A percentile compares a stretch with the other conserved stretches of the same genome.
These are phyloP conservation scores for Halocynthia aurantium DNA, from an alignment of 23 tunicate genomes.

Conservation along the genomic window DNA sequence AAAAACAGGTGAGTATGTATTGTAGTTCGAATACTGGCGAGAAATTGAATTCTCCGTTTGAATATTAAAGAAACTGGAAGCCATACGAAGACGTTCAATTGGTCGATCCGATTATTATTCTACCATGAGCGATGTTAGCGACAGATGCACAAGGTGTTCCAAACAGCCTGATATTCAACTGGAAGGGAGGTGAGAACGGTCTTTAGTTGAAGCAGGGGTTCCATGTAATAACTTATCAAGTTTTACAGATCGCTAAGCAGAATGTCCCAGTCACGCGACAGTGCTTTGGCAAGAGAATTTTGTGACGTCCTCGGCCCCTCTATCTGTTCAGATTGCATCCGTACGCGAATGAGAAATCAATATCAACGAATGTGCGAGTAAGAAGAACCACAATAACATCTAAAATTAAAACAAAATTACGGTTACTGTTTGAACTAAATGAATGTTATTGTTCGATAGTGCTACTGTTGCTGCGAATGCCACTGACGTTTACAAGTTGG, in stretches of 20 bases:
- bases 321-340: slow-evolving; percentile 67
- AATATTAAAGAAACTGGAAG: background rate
- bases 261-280: slow-evolving; percentile 29
- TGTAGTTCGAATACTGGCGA: background rate
- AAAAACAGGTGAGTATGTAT: background rate
- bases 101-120: slow-evolving; percentile 11
- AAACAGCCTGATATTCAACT: slow-evolving; percentile 61
- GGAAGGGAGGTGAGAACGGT: slow-evolving; percentile 43
- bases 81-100: slow-evolving; percentile 4
- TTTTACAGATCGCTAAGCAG: slow-evolving; percentile 46
- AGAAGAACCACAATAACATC: background rate
- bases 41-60: background rate
- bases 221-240: background rate
- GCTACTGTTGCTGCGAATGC: slow-evolving; percentile 37
- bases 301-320: slow-evolving; percentile 77
- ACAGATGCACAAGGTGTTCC: slow-evolving; percentile 53
- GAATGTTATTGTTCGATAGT: slow-evolving; percentile 5
- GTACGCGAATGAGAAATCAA: slow-evolving; percentile 33
- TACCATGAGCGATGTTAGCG: slow-evolving; percentile 2
- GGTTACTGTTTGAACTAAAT: background rate
- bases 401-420: no score
- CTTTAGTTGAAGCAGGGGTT: background rate
- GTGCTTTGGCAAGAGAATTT: slow-evolving; percentile 55
- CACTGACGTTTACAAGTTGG: slow-evolving; percentile 68
- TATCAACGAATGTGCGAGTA: slow-evolving; percentile 71